phyloP scores from a whole-genome alignment of 2,113 vertebrate species.

The Candoia aspera region DNA sequence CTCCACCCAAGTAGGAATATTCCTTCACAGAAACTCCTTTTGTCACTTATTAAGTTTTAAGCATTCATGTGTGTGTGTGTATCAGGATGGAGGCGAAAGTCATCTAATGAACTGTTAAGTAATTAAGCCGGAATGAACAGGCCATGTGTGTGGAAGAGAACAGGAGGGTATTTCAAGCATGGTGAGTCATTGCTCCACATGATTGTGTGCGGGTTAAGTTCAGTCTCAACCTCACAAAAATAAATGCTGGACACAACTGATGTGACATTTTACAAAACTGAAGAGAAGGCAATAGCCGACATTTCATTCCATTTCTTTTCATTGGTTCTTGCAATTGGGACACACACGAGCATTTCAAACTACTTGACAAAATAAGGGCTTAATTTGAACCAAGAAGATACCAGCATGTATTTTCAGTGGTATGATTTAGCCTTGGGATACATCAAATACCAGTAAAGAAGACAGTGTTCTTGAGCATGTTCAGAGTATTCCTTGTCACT shows the following conservation, averaged over 20 bases:
- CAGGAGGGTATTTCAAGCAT: background rate
- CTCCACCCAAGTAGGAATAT: background rate
- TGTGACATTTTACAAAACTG: background rate
- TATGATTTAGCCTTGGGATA: background rate
- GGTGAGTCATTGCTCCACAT: constrained; percentile 11
- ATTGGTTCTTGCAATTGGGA: too few relatives aligned
- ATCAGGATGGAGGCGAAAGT: background rate
- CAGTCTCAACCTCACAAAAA: background rate
- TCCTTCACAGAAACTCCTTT: background rate
- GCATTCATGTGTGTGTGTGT: background rate
- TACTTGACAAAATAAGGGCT: background rate
- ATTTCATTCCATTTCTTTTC: background rate
- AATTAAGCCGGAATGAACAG: background rate
- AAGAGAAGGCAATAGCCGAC: background rate
- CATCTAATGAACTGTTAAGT: background rate
- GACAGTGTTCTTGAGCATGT: background rate
- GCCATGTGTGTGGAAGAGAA: background rate
- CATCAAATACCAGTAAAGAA: background rate
- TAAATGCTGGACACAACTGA: background rate
- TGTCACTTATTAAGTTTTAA: background rate
- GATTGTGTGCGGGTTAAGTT: background rate
- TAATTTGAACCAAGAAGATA: background rate
- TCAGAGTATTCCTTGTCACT: background rate
- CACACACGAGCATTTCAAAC: background rate
- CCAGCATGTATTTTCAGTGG: background rate